Evolutionary conservation across 2,113 vertebrate genomes (phyloP), one percentile per base, ranked within the genome.

Genomic region (Lipophrys pholis): DNA sequence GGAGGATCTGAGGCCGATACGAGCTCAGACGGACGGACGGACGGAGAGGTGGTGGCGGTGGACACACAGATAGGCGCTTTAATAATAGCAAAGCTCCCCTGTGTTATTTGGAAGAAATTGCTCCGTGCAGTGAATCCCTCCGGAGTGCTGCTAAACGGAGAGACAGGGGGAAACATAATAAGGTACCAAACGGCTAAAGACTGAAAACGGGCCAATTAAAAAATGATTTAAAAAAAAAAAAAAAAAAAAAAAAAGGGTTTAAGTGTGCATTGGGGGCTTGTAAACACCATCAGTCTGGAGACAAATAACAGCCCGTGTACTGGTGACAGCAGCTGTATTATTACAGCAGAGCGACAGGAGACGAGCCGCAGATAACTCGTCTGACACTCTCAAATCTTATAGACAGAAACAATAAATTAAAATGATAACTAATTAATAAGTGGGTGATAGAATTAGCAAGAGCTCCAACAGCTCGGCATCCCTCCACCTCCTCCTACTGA

Each of bases 161-260:
- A 59, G 64, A 49, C 14, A 30, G 11, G 12, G 41, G 41, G 30
- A 58, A 53, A 57, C n/a, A 14, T 14, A 56, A 56, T 45, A 71
- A 50, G 56, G 21, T 30, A 51, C 43, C 51, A 56, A 61, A 53
- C 8, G 41, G 40, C 46, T 59, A 38, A 65, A 71, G 61, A 67
- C 30, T 16, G 41, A 52, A 51, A 78, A 71, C 61, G 41, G 30
- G 45, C 51, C 70, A 72, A 76, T 77, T 80, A 77, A 73, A 76
- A 63, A 73, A 46, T 46, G 52, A 69, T 80, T 80, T 51, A 46
- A 73, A 77, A 64, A 77, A 64, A 35, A 66, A 52, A 40, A 50
- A 30, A n/a, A 46, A 73, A 77, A 64, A 77, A 64, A 35, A 66
- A 52, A 40, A 50, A 30, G 2, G 21, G 21, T 73, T 17, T 52